Base-by-base conservation (phyloP, 1,140 invertebrate species). In the Lepidotrigona ventralis region DNA sequence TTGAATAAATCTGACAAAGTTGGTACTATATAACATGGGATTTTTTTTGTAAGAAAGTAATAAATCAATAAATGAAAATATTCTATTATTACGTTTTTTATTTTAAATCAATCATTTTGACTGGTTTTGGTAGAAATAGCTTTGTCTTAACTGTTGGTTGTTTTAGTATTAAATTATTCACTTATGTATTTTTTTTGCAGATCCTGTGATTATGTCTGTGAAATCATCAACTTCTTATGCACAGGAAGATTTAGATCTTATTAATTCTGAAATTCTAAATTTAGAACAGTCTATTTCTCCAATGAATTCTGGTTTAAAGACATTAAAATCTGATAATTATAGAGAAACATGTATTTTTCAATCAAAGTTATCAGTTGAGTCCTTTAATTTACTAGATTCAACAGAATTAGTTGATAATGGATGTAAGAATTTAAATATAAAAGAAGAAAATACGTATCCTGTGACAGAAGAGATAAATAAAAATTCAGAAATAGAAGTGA, bases 231-330 rank as follows among this genome's bases (percentile, higher is more conserved):
- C 89, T 46, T 89, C 90, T 33, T 91, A 92, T 83, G 85, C 90
- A 6, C 90, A 92, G 76, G 91, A 92, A 64, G 91, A 93, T 84
- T 84, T 91, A 63, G 91, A 92, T 86, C 79, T 91, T 39, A 91
- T 91, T 14, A 90, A 91, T 85, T 89, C 91, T 1, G 91, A 92
- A 63, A 86, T 92, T 83, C 79, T 86, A 39, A 90, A 90, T 51
- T 83, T 91, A 39, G 89, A 84, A 79, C 84, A 85, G 72, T 88
- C 81, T 64, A 84, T 71, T 17, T 86, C 83, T 8, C 82, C 88
- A 29, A 66, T 76, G 56, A 73, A 85, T 56, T 76, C 86, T 0
- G 87, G 86, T 54, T 88, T 68, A 19, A 85, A 69, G 69, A 90
- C 85, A 70, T 87, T 85, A 21, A 90, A 86, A 63, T 85, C 79